Base-by-base conservation (phyloP, 2,797 vertebrate genomes). In the Semotilus atromaculatus region DNA sequence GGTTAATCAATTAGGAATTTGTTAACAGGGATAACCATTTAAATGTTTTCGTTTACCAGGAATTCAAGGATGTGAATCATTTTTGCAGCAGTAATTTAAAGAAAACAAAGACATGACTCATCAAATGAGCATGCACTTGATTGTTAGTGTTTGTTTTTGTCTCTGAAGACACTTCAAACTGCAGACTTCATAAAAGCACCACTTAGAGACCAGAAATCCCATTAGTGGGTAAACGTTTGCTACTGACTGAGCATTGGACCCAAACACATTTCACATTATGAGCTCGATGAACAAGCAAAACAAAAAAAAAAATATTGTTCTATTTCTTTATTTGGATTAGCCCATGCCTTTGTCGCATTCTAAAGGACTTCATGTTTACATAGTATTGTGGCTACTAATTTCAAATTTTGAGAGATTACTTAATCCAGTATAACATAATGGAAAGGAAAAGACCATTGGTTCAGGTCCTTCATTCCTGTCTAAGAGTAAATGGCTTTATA, bases 131-230 rank as follows among this genome's bases (percentile, higher is more conserved):
- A 67, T 23, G 7, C 60, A 10, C 43, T 67, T 51, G 43, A 68
- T 80, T 68, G 62, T 67, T 36, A 68, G 62, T 11, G 31, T 68
- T 68, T 68, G 43, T 80, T 67, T 67, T 36, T 34, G 78, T 80
- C 78, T 68, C 43, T 16, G 13, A 80, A 80, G 78, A 80, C 14
- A 36, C 9, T 62, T 77, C 7, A 40, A 64, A 31, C 38, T 23
- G n/a, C n/a, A 45, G 58, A 45, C 38, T 62, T 45, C 9, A 53
- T 53, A 36, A 80, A 80, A 68, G 43, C 13, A 36, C 4, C 29
- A 51, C 60, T 80, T 80, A 51, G 21, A 18, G 26, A 31, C 4
- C 58, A 45, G 3, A 58, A 58, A 62, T 48, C 2, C 26, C 26
- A 66, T 48, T 79, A 48, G 60, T 66, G 40, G 10, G 40, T 43